Base-by-base conservation (phyloP, 2,888 invertebrate species). In the Pasiphila rectangulata region DNA sequence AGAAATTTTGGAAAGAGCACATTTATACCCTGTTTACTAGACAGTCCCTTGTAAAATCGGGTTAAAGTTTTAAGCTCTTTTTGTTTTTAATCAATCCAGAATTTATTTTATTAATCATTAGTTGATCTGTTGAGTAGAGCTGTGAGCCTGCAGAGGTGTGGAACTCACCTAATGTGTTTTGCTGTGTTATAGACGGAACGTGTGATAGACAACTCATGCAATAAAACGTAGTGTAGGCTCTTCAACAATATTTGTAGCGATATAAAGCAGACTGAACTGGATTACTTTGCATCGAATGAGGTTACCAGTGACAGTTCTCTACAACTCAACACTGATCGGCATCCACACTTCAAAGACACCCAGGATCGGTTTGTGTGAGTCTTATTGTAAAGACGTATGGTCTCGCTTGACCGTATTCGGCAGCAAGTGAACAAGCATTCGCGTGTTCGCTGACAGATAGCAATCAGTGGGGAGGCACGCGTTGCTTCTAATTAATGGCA, bases 391-490 rank as follows among this genome's bases (percentile, higher is more conserved):
- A 24, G 49, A 45, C 30, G 9, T 32, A 49, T 32, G 41, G 50
- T 42, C 10, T 37, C 19, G 25, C 44, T 45, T 45, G 44, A 30
- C 49, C 40, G 40, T 41, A 34, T 38, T 38, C 37, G 41, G 41
- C 49, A 44, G 50, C 48, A 61, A 57, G 62, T 55, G 64, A 63
- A 68, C 73, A 71, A 71, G 72, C 68, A 73, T 63, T 84, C 69
- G 83, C 81, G 83, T 83, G 83, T 67, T 67, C 67, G 72, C 79
- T 79, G 81, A 79, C 78, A 80, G 83, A 84, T 83, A 84, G 79
- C 75, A 77, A 83, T 83, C 84, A 72, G 65, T 56, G 64, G 66
- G 72, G 62, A 66, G 73, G 75, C 76, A 76, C 77, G 79, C 76
- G 77, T 71, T 75, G 74, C 69, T 76, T 73, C 79, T 84, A 83